phyloP scores from a whole-genome alignment of 2,113 vertebrate species.

The Malurus cyaneus region DNA sequence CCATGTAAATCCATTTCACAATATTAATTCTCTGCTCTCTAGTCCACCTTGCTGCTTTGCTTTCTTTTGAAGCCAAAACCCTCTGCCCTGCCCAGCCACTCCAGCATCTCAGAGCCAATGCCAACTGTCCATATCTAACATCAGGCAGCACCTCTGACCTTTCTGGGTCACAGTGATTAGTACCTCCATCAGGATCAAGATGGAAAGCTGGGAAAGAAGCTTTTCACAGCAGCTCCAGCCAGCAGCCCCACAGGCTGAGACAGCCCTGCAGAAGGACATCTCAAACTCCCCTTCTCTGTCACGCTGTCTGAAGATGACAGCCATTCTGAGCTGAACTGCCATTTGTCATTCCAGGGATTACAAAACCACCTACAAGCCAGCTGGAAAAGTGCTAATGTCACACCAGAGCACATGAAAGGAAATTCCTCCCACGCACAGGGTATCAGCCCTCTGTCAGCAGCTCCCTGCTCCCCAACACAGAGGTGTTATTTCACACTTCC shows the following conservation, averaged over 20 bases:
- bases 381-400: neutral
- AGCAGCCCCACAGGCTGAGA: neutral
- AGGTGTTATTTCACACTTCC: neutral
- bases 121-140: no score
- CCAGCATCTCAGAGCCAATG: neutral
- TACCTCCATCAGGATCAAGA: neutral
- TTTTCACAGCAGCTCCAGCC: neutral
- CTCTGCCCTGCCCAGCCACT: neutral
- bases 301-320: neutral
- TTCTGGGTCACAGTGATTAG: neutral
- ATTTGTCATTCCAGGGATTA: neutral
- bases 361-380: neutral
- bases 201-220: neutral
- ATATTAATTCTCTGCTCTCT: neutral
- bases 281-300: neutral
- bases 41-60: neutral
- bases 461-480: neutral
- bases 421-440: accelerated
- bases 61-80: neutral
- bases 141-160: neutral
- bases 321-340: neutral
- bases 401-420: neutral
- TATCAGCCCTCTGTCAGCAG: neutral
- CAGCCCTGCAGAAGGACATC: neutral
- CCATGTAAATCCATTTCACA: neutral